phyloP scores from a whole-genome alignment of 2,888 invertebrate species.

The Lepidocyrtoides sp. region DNA sequence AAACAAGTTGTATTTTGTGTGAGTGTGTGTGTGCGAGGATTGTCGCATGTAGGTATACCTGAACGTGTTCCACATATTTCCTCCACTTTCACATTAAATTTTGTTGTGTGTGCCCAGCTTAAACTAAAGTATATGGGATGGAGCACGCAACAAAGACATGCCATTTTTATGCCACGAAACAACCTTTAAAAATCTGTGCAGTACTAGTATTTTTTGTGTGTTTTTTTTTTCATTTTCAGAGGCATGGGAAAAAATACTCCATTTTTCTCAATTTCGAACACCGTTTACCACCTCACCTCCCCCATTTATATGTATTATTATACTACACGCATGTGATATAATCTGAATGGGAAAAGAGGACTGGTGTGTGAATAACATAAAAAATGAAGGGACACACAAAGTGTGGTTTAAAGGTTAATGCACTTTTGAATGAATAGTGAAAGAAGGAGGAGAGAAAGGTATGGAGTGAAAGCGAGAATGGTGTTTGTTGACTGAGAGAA shows the following conservation, averaged over 20 bases:
- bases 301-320: background rate
- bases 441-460: background rate
- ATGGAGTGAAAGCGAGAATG: background rate
- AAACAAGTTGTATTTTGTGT: conserved; percentile 28
- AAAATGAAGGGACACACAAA: conserved; percentile 15
- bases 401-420: conserved; percentile 37
- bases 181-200: conserved; percentile 39
- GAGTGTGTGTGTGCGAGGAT: conserved; percentile 9
- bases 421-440: conserved; percentile 41
- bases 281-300: background rate
- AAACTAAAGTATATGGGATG: conserved; percentile 5
- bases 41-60: conserved; percentile 43
- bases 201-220: conserved; percentile 2
- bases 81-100: conserved; percentile 52
- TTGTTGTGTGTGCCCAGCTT: conserved; percentile 30
- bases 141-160: conserved; percentile 68
- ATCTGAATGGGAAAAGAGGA: background rate
- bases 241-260: conserved; percentile 9
- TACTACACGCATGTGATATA: background rate
- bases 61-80: conserved; percentile 58
- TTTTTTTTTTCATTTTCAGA: background rate
- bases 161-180: conserved; percentile 40
- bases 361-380: background rate
- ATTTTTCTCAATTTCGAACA: conserved; percentile 45
- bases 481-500: background rate